phyloP scores from a whole-genome alignment of 2,113 vertebrate genomes.

The Nibea coibor region DNA sequence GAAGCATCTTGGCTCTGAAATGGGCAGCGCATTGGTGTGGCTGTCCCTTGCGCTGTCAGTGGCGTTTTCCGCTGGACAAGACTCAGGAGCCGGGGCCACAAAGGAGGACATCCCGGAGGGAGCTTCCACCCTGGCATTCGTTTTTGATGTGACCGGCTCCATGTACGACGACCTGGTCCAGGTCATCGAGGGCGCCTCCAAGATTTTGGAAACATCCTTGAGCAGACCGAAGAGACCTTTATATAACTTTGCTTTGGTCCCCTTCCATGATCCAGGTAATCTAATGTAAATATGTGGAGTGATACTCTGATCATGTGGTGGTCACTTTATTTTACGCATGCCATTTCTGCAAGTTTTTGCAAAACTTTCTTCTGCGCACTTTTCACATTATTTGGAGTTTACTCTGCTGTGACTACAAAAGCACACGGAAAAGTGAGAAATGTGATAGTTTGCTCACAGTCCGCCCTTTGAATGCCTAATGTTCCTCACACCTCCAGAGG shows the following conservation, averaged over 20 bases:
- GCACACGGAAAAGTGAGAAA: conserved; percentile 76
- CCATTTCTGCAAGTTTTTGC: not conserved
- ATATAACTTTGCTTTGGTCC: conserved; percentile 96
- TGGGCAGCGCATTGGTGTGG: conserved; percentile 68
- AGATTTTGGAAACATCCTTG: conserved; percentile 96
- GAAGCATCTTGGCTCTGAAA: conserved; percentile 61
- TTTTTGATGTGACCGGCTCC: conserved; percentile 99
- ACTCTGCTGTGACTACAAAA: conserved; percentile 40
- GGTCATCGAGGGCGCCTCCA: conserved; percentile 97
- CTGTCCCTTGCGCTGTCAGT: conserved; percentile 72
- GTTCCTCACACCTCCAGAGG: conserved; percentile 76
- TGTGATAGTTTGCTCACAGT: conserved; percentile 79
- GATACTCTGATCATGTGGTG: not conserved
- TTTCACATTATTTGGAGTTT: conserved; percentile 18
- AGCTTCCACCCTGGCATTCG: conserved; percentile 96
- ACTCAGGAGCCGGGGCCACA: conserved; percentile 54
- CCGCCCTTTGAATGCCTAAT: conserved; percentile 58
- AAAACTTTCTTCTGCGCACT: not conserved
- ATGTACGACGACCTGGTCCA: conserved; percentile 99
- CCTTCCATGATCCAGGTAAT: conserved; percentile 98
- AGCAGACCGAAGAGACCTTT: conserved; percentile 93
- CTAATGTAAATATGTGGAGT: not conserved
- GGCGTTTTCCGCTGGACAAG: conserved; percentile 76
- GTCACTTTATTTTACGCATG: not conserved
- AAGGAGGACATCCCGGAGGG: conserved; percentile 89